Conservation (phyloP, 2,797 vertebrate species). For the Rachycentron canadum region DNA sequence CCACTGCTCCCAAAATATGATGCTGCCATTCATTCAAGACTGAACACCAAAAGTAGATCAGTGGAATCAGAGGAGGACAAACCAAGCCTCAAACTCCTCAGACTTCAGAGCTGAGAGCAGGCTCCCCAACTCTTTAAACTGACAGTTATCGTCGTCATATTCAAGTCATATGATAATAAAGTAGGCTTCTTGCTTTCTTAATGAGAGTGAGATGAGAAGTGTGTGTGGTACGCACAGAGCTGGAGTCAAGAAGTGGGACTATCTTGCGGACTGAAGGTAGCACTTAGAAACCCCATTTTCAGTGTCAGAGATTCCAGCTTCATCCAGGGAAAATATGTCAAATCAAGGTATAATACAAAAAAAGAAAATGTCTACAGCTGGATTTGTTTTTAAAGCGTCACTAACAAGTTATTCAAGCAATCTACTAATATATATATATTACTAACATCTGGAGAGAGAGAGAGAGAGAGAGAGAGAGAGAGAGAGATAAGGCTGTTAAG, state of each 20-base stretch:
- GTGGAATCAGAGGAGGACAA: conserved; percentile 12
- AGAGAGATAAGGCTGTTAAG: background rate
- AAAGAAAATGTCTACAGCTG: background rate
- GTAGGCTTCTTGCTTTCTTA: background rate
- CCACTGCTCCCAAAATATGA: conserved; percentile 47
- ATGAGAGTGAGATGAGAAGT: conserved; percentile 14
- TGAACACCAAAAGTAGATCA: conserved; percentile 34
- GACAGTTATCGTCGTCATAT: background rate
- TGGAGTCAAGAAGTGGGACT: background rate
- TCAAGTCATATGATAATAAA: background rate
- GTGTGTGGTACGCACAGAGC: background rate
- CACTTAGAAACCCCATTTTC: too few relatives aligned
- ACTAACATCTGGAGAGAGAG: too few relatives aligned
- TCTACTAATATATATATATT: background rate
- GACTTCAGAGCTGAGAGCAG: background rate
- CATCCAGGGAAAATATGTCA: too few relatives aligned
- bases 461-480: too few relatives aligned
- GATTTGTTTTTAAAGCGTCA: background rate
- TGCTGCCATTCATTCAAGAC: conserved; percentile 44
- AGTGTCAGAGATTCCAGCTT: too few relatives aligned
- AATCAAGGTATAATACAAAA: too few relatives aligned
- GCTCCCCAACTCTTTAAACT: background rate
- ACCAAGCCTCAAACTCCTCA: conserved; percentile 13
- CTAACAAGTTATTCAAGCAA: background rate
- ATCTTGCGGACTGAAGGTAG: background rate